These are phyloP conservation scores for Hyalella azteca DNA, from an alignment of 2,888 invertebrate genomes.

Conservation along the genomic window DNA sequence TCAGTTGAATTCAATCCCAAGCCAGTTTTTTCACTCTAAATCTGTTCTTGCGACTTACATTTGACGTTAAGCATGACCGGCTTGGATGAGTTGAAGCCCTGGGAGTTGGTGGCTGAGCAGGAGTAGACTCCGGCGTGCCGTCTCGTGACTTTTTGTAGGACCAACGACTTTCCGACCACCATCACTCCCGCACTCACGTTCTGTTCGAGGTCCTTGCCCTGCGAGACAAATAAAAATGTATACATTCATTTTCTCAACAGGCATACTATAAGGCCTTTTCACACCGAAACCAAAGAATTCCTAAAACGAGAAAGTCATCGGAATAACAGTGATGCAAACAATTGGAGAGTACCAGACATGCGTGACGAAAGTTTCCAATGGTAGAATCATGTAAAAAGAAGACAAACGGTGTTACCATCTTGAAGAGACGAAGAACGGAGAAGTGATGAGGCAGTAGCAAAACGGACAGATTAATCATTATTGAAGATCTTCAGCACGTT, in stretches of 20 bases:
- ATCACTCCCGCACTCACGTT: constrained; percentile 73
- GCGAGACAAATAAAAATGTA: constrained; percentile 60
- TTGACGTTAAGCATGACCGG: constrained; percentile 67
- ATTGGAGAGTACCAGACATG: not conserved
- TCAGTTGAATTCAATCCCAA: no score
- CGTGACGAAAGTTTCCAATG: no score
- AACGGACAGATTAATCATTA: no score
- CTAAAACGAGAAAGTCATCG: not conserved
- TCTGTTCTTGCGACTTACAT: no score
- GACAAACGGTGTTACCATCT: no score
- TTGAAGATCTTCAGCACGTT: no score
- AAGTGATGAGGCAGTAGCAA: no score
- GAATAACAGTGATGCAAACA: not conserved
- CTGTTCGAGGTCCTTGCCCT: constrained; percentile 73
- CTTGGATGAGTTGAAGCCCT: constrained; percentile 75
- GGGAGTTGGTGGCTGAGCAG: constrained; percentile 83
- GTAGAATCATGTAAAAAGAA: no score
- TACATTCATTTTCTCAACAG: not conserved
- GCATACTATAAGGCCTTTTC: not conserved
- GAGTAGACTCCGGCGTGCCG: constrained; percentile 86
- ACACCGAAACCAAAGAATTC: not conserved
- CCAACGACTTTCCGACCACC: constrained; percentile 73
- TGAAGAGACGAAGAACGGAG: no score
- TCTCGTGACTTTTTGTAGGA: constrained; percentile 81
- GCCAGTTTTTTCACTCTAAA: no score